Base-by-base conservation (phyloP, 2,113 vertebrate species). In the Cyanoliseus patagonus region DNA sequence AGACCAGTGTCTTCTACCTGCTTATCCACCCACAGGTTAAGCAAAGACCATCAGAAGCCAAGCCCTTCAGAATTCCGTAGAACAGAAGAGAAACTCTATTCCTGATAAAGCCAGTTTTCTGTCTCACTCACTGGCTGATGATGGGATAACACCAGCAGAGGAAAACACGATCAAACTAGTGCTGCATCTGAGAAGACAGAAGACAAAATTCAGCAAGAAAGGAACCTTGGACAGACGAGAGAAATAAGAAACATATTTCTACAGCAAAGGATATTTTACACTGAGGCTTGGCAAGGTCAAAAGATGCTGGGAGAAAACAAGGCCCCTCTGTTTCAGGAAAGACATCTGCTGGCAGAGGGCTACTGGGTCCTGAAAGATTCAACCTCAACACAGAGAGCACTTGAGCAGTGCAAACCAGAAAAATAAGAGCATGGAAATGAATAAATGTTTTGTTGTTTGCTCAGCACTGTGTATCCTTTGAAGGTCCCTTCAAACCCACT, bases 341-440 rank as follows among this genome's bases (percentile, higher is more conserved):
- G 93, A 82, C 62, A 89, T 89, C 73, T 94, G 83, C 62, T 85
- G 55, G 62, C 46, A 92, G 57, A 83, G 41, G 14, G 42, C 69
- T 90, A 61, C 81, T 41, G 57, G 20, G 35, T 57, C 74, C 81
- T 57, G 35, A 41, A 77, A 83, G 70, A 72, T 57, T 73, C 84
- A 87, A n/a, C 52, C 84, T 87, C 57, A 82, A 57, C 81, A 92
- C 83, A 96, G 63, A 95, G 74, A 89, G 39, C 62, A 57, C 47
- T 72, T 42, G 39, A 89, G 33, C 62, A 92, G 52, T 24, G 24
- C 11, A 92, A 95, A 86, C 77, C 83, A 92, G 89, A 90, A 86
- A 92, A 42, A 25, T 1, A 86, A 39, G 35, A 83, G 67, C 57
- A 57, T 4, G 11, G 66, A 79, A 85, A 91, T 4, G 3, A 86